Evolutionary conservation across 1,140 invertebrate genomes (phyloP), one percentile per base, ranked within the genome.

Genomic region (Lepidurus packardi): DNA sequence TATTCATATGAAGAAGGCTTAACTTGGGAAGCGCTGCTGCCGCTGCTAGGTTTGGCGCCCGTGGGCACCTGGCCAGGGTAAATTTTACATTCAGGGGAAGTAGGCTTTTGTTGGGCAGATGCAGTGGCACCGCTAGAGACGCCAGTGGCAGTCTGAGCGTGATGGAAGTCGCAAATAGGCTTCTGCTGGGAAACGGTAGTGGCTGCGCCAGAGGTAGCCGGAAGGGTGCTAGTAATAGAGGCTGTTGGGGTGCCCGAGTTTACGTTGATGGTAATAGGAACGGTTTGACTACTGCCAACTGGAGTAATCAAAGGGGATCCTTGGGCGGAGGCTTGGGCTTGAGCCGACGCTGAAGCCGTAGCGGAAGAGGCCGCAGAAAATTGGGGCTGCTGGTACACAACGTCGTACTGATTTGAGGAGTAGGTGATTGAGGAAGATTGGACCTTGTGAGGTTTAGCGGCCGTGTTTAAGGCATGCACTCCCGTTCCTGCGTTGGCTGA

Each of bases 261-360:
- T 13, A 65, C 53, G 53, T 13, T 65, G 13, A 65, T 65, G 53
- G 53, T 65, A 65, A 65, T 65, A 65, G 53, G 53, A 65, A 65
- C 53, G 1, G 4, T 65, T 65, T 65, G 53, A 16, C 16, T 65
- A 65, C 21, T 65, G 0, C 53, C 53, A 16, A 8, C 53, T 1
- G 53, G 53, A 16, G 21, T 21, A 65, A 34, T 4, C 34, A 34
- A 34, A 0, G 34, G 34, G 34, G 34, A 34, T 2, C 34, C 34
- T 34, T 34, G 34, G 3, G 53, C 53, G 6, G 53, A 65, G 5
- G 53, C 53, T 16, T n/a, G 4, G 53, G 53, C 21, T 65, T 65
- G 53, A n/a, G 53, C 53, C 21, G 53, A 13, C 16, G 53, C 53
- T 65, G 53, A 13, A 65, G 53, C 21, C 6, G 53, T 21, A 21